These are phyloP conservation scores for Neodon shergylaensis DNA, from an alignment of 2,113 vertebrate genomes.

Conservation along the genomic window DNA sequence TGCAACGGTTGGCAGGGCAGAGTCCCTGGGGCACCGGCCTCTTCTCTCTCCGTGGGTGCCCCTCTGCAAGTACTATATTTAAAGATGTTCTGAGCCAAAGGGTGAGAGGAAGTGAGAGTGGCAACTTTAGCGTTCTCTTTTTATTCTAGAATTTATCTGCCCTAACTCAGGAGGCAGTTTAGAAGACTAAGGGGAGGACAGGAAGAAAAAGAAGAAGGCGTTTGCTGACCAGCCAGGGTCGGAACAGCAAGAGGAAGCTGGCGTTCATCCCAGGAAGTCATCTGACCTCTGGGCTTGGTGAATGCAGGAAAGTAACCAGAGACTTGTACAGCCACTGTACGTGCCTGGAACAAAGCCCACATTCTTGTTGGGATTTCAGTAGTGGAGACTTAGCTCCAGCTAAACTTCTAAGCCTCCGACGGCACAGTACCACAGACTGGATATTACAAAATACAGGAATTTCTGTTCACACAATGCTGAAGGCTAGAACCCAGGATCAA, in stretches of 20 bases:
- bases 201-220: slow-evolving; percentile 21
- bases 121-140: slow-evolving; percentile 60
- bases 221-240: background rate
- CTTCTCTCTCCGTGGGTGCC: background rate
- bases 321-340: background rate
- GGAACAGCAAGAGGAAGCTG: slow-evolving; percentile 67
- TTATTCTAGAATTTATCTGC: slow-evolving; percentile 34
- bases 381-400: background rate
- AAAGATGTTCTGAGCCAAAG: background rate
- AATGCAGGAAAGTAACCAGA: background rate
- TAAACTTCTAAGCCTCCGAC: background rate
- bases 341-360: background rate
- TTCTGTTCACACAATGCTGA: background rate
- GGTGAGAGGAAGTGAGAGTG: slow-evolving; percentile 77
- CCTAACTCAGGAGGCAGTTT: slow-evolving; percentile 63
- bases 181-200: background rate
- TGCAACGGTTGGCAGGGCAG: background rate
- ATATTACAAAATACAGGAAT: background rate
- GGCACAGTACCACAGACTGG: background rate
- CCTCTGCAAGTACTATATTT: background rate
- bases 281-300: slow-evolving; percentile 36
- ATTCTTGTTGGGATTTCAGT: background rate
- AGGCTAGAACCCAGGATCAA: background rate
- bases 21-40: background rate
- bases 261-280: slow-evolving; percentile 62